Evolutionary conservation across 92 coral and sea anemone species (phyloP).

Genomic region (Virgularia gustaviana): DNA sequence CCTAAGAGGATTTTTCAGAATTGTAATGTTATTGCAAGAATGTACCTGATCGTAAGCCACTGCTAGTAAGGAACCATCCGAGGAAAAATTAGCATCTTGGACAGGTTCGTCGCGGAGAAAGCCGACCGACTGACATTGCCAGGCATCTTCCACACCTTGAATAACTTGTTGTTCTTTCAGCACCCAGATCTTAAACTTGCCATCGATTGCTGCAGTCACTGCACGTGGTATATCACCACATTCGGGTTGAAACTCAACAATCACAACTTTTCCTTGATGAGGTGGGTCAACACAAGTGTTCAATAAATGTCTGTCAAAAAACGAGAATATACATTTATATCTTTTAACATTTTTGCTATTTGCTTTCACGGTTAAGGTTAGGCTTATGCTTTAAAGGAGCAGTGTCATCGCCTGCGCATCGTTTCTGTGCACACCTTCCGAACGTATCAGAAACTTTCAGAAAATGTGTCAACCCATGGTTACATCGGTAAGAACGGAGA

Average conservation of each 20-base stretch:
- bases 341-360: background rate
- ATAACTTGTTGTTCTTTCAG: slow-evolving; percentile 56
- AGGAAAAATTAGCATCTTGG: slow-evolving; percentile 77
- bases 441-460: too few species aligned
- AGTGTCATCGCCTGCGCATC: too few species aligned
- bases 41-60: slow-evolving; percentile 77
- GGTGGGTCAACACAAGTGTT: slow-evolving; percentile 89
- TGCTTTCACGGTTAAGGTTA: too few species aligned
- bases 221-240: slow-evolving; percentile 49
- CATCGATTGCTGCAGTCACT: slow-evolving; percentile 78
- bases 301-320: slow-evolving; percentile 56
- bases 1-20: background rate
- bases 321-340: background rate
- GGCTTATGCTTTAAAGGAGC: too few species aligned
- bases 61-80: slow-evolving; percentile 84
- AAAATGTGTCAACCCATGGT: too few species aligned
- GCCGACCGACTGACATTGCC: slow-evolving; percentile 95
- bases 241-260: slow-evolving; percentile 75
- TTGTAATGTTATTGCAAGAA: background rate
- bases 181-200: slow-evolving; percentile 89
- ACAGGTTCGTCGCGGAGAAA: slow-evolving; percentile 73
- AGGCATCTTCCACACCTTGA: slow-evolving; percentile 53
- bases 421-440: too few species aligned
- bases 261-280: slow-evolving; percentile 64
- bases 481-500: too few species aligned